phyloP scores from a whole-genome alignment of 2,113 vertebrate species.

The Podarcis cretensis region DNA sequence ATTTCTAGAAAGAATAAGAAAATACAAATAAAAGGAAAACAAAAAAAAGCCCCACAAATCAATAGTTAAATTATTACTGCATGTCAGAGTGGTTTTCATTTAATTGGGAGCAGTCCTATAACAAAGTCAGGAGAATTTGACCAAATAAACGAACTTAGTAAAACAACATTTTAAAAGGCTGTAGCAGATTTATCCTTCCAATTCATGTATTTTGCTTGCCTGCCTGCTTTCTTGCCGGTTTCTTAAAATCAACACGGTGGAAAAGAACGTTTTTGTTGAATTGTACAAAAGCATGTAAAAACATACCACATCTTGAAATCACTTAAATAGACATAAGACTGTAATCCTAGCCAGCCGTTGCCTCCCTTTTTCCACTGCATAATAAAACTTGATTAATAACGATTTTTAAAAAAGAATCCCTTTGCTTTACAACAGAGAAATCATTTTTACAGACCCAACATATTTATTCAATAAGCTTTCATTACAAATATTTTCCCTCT shows the following conservation, averaged over 20 bases:
- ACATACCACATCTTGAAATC: slow-evolving; percentile 6
- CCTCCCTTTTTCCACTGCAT: not conserved
- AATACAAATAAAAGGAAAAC: not conserved
- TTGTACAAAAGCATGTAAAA: slow-evolving; percentile 1
- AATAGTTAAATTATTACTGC: not conserved
- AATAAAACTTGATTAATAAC: slow-evolving; percentile 17
- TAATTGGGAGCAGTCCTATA: not conserved
- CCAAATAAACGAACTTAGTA: not conserved
- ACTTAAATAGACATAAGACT: not conserved
- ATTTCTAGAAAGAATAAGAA: not conserved
- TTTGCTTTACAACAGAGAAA: slow-evolving; percentile 5
- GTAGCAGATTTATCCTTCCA: not conserved
- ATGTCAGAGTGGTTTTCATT: slow-evolving; percentile 7
- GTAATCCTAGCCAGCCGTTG: not conserved
- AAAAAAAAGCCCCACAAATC: accelerated
- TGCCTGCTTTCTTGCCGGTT: slow-evolving; percentile 3
- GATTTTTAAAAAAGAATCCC: not conserved
- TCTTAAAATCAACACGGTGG: not conserved
- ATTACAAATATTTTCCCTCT: slow-evolving; percentile 54
- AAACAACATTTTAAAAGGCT: not conserved
- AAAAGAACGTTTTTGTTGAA: not conserved
- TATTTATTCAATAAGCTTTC: slow-evolving; percentile 43
- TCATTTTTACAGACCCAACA: not conserved
- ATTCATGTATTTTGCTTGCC: not conserved
- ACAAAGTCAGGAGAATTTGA: not conserved